These are phyloP conservation scores for Sussaba pulchella DNA, from an alignment of 2,888 invertebrate species.

Conservation along the genomic window DNA sequence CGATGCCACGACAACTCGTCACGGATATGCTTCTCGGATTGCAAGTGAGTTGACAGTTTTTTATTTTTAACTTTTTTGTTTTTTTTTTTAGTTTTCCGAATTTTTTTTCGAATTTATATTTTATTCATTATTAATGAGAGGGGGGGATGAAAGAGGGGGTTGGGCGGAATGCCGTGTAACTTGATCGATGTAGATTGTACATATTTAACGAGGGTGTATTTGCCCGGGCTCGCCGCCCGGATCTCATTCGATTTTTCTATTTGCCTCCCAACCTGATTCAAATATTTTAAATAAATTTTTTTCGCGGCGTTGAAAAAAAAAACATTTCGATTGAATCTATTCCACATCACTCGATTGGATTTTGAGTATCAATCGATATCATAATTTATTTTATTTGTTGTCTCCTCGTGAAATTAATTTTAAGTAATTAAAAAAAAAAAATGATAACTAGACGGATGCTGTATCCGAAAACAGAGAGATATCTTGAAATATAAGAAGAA, in stretches of 20 bases:
- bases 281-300: neutral
- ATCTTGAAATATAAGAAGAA: too few relatives aligned
- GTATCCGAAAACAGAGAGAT: too few relatives aligned
- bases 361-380: too few relatives aligned
- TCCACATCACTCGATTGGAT: too few relatives aligned
- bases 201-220: constrained; percentile 64
- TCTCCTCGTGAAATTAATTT: too few relatives aligned
- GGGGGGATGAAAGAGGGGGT: neutral
- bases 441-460: too few relatives aligned
- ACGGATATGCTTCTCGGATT: neutral
- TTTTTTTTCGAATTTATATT: constrained; percentile 18
- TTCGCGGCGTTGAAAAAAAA: neutral
- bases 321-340: too few relatives aligned
- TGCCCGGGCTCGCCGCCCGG: constrained; percentile 65
- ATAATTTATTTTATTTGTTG: too few relatives aligned
- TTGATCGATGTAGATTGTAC: constrained; percentile 66
- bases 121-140: neutral
- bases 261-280: neutral
- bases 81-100: neutral
- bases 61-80: neutral
- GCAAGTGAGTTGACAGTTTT: neutral
- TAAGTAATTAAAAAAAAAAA: too few relatives aligned
- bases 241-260: constrained; percentile 57
- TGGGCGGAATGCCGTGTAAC: constrained; percentile 9
- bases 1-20: too few relatives aligned